Evolutionary conservation across 2,888 invertebrate species (phyloP), one percentile per base, ranked within the genome.

Genomic region (Macrosiphum euphorbiae): DNA sequence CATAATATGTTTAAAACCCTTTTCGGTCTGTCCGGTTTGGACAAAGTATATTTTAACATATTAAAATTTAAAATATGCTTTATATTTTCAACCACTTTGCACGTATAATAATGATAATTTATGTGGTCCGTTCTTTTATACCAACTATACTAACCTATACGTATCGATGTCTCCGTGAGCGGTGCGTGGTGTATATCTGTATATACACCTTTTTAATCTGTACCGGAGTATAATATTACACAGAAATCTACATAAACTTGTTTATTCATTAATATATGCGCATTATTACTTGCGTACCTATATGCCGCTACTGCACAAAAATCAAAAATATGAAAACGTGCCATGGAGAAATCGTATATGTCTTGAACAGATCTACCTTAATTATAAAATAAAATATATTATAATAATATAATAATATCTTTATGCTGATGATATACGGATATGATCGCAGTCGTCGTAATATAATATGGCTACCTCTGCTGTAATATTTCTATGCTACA

Each of bases 241-340:
- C 84, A 84, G 13, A 28, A 78, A 90, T 90, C 78, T 91, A 78
- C 78, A 84, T 52, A 91, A 91, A 91, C 90, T 91, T 84, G 84
- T 91, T 91, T 91, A 84, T 91, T 84, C 16, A 91, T 90, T 89
- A 91, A 78, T 84, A 91, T 91, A 91, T 84, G 90, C 50, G 90
- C 67, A 50, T 67, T 90, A 67, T 90, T 67, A 67, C 50, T 26
- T 86, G 26, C 50, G 20, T 26, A 26, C 2, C 20, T n/a, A 50
- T 52, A 35, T 41, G n/a, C 47, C 47, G 50, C n/a, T n/a, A 1
- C 67, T 28, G 67, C 47, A 47, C 20, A 50, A 58, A 58, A 28
- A 78, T 78, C 78, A 44, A 89, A 44, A 50, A 90, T 50, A 47
- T 16, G 20, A 35, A 90, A 90, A 90, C 90, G 67, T 24, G 26